Evolutionary conservation across 2,797 vertebrate genomes (phyloP), one percentile per base, ranked within the genome.

Genomic region (Natrix natrix): DNA sequence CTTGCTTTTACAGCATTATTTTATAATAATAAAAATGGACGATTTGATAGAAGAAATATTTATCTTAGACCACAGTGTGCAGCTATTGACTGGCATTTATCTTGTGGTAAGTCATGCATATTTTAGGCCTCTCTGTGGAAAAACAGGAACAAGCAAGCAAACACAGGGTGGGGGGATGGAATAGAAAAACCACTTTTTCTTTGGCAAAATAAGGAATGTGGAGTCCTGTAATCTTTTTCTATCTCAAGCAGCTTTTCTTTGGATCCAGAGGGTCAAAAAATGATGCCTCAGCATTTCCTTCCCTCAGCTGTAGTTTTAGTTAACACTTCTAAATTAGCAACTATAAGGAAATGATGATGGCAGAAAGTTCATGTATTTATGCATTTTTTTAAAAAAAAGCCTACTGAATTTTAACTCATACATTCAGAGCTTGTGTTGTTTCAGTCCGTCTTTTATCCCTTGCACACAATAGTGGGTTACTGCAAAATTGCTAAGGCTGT

Each of bases 401-500:
- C 24, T 26, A 1, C 11, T 63, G 90, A 14, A 56, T 60, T 92
- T 95, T 93, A 57, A 28, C 91, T 48, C 93, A 7, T 52, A 52
- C 48, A 52, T 52, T 52, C 88, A 92, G 91, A 94, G 93, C 93
- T 24, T 16, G 4, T 59, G 94, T 74, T 92, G 55, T 93, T 88
- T 59, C 43, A 37, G 86, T 83, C 87, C 32, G 20, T n/a, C 92
- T 74, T 12, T 91, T 57, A 91, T 88, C 14, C 14, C 57, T 26
- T 61, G 3, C 14, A 3, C n/a, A 1, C 37, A 88, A 43, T 93
- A 91, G 22, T 37, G 2, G 90, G 91, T 2, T 28, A 8, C n/a
- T 12, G 24, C 61, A 87, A 91, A 93, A 88, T 95, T 88, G 13
- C 32, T 14, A 83, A 93, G 94, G 94, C 91, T 94, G 91, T 8